Evolutionary conservation across 2,797 vertebrate genomes (phyloP).

Genomic region (Cottoperca gobio): DNA sequence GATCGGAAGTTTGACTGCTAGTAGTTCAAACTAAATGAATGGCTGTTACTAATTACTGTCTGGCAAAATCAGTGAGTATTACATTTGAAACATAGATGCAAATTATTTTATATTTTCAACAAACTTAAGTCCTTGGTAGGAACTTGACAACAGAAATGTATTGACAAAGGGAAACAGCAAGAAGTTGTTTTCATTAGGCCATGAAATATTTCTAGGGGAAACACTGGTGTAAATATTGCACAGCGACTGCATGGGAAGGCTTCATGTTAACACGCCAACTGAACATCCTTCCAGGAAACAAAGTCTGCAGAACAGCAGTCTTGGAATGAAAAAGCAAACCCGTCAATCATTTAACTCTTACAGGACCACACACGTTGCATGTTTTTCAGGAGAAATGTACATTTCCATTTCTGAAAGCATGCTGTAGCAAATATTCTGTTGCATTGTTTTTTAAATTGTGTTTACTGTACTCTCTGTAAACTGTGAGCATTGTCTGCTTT

Average conservation of each 20-base stretch:
- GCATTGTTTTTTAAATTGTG: not conserved
- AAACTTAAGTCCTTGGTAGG: not conserved
- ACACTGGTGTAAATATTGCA: conserved; percentile 16
- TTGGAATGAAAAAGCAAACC: not conserved
- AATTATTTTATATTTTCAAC: not conserved
- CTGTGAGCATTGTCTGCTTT: not conserved
- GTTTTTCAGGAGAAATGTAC: not conserved
- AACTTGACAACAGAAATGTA: not conserved
- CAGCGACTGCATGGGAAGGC: not conserved
- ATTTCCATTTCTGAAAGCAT: not conserved
- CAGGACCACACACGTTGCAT: not conserved
- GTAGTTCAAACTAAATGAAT: not conserved
- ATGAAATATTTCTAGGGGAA: conserved; percentile 28
- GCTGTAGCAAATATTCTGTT: not conserved
- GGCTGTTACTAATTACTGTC: not conserved
- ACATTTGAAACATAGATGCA: not conserved
- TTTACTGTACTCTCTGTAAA: not conserved
- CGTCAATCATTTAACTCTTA: not conserved
- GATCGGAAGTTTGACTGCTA: not conserved
- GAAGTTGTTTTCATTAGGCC: conserved; percentile 16
- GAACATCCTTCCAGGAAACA: conserved; percentile 40
- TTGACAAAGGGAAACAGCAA: not conserved
- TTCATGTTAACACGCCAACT: conserved; percentile 13
- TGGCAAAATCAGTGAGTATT: not conserved
- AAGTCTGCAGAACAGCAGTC: not conserved